phyloP scores from a whole-genome alignment of 1,140 invertebrate genomes.

The Halictus rubicundus region DNA sequence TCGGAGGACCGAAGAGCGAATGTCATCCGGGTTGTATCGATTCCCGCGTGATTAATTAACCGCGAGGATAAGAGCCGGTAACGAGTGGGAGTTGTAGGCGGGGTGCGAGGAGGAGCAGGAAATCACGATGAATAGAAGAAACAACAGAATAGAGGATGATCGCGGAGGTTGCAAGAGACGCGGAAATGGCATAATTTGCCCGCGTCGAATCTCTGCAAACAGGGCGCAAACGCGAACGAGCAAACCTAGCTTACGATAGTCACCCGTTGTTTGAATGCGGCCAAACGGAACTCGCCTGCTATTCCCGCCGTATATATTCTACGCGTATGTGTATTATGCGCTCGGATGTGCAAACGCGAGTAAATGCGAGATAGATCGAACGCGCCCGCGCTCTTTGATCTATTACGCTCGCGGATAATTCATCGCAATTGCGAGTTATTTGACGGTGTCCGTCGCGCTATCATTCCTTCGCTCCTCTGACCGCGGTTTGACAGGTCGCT shows the following conservation, averaged over 20 bases:
- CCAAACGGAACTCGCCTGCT: conserved; percentile 3
- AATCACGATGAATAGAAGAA: conserved; percentile 1
- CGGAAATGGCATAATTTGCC: conserved; percentile 39
- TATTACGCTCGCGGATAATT: conserved; percentile 23
- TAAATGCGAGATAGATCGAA: conserved; percentile 5
- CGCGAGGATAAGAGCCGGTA: background rate
- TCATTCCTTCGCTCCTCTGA: background rate
- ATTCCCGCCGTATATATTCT: background rate
- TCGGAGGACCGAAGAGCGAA: background rate
- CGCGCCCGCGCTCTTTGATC: conserved; percentile 29
- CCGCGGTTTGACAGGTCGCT: background rate
- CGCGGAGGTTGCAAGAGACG: background rate
- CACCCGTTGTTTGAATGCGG: conserved; percentile 29
- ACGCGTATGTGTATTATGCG: background rate
- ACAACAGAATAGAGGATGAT: background rate
- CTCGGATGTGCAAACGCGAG: conserved; percentile 1
- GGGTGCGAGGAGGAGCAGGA: background rate
- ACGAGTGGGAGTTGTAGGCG: background rate
- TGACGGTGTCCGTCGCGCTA: background rate
- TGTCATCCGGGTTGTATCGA: background rate
- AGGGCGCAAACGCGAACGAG: conserved; percentile 6
- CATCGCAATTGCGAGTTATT: conserved; percentile 37
- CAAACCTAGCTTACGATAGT: conserved; percentile 22
- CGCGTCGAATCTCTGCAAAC: conserved; percentile 14
- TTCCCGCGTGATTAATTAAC: background rate